These are phyloP conservation scores for Pan troglodytes DNA, from an alignment of 2,113 vertebrate genomes.

Conservation along the genomic window NHGRI_mPanTro3-v2.1_pri NC_072404.2:13769001-13769500, in stretches of 20 bases:
- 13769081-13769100: neutral
- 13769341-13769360: neutral
- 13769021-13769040: neutral
- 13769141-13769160: neutral
- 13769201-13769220: conserved; percentile 15
- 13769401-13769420: neutral
- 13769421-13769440: neutral
- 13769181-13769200: neutral
- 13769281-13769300: neutral
- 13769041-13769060: neutral
- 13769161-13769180: neutral
- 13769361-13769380: neutral
- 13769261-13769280: neutral
- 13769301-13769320: neutral
- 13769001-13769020: neutral
- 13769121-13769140: neutral
- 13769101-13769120: no score
- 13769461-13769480: neutral
- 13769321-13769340: neutral
- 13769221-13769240: conserved; percentile 12
- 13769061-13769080: neutral
- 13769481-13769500: neutral
- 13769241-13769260: neutral
- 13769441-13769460: conserved; percentile 16
- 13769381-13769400: neutral